Conservation (phyloP, 2,113 vertebrate genomes). For the Hirundichthys speculiger region DNA sequence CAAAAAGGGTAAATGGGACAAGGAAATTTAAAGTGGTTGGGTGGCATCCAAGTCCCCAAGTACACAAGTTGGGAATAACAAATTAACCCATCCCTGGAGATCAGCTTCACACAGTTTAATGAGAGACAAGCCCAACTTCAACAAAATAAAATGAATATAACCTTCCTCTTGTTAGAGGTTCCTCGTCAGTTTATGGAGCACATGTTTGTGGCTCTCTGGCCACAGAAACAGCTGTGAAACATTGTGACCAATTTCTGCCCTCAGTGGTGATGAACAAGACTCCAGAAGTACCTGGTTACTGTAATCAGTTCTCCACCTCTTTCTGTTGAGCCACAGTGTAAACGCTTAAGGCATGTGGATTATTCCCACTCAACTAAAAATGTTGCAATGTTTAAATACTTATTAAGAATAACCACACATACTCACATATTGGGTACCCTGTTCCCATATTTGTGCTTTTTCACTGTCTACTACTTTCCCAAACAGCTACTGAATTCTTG, state of each 20-base stretch:
- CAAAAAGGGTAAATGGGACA: conserved; percentile 45
- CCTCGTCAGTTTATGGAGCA: conserved; percentile 72
- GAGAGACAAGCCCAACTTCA: conserved; percentile 52
- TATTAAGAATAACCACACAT: conserved; percentile 19
- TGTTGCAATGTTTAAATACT: conserved; percentile 38
- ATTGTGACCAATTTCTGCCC: conserved; percentile 66
- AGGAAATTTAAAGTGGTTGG: conserved; percentile 60
- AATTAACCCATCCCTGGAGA: conserved; percentile 45
- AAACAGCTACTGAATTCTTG: conserved; percentile 46
- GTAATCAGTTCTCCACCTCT: conserved; percentile 32
- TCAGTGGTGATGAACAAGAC: conserved; percentile 20
- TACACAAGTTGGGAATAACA: conserved; percentile 48
- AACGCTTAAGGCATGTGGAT: conserved; percentile 37
- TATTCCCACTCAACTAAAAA: conserved; percentile 34
- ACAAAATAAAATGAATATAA: conserved; percentile 65
- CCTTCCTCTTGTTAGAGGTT: conserved; percentile 66
- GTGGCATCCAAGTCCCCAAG: conserved; percentile 48
- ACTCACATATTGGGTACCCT: conserved; percentile 46
- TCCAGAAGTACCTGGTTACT: conserved; percentile 38
- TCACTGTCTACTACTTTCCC: conserved; percentile 1
- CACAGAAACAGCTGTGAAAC: conserved; percentile 77
- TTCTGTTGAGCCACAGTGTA: conserved; percentile 44
- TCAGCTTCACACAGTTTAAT: conserved; percentile 61
- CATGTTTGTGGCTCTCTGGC: too few species aligned
- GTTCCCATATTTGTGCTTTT: conserved; percentile 60